phyloP scores from a whole-genome alignment of 1,140 invertebrate species.

The Drosophila simulans region DNA sequence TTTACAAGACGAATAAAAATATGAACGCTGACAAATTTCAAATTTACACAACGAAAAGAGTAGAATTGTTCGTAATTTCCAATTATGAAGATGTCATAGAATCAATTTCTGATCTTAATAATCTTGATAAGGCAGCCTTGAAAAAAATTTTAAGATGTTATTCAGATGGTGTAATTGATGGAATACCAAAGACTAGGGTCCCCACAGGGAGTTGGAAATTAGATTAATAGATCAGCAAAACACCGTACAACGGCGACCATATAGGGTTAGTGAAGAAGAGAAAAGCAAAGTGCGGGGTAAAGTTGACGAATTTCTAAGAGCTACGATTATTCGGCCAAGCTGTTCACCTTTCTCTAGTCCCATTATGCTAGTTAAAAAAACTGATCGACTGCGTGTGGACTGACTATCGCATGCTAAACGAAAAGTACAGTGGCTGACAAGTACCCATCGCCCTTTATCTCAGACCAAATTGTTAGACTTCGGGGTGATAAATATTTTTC shows the following conservation, averaged over 20 bases:
- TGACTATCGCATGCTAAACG: no score
- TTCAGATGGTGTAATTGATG: not conserved
- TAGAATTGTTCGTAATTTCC: not conserved
- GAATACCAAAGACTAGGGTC: not conserved
- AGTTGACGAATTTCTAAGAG: no score
- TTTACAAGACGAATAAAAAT: no score
- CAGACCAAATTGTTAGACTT: not conserved
- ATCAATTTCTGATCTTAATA: not conserved
- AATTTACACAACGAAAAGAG: not conserved
- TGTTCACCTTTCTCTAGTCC: slow-evolving; percentile 12
- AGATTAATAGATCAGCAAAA: not conserved
- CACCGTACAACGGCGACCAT: not conserved
- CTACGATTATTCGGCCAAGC: slow-evolving; percentile 12
- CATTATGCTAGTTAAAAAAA: no score
- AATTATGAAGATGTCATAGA: not conserved
- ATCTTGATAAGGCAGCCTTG: not conserved
- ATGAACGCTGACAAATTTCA: not conserved
- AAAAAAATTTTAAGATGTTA: no score
- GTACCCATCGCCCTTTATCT: no score
- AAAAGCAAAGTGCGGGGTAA: slow-evolving; percentile 6
- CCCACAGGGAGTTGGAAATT: not conserved
- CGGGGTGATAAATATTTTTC: slow-evolving; percentile 5
- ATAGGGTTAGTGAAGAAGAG: slow-evolving; percentile 15
- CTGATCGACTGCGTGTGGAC: no score
- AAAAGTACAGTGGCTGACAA: no score